phyloP scores from a whole-genome alignment of 2,888 invertebrate genomes.

The Tenthredo distinguenda region DNA sequence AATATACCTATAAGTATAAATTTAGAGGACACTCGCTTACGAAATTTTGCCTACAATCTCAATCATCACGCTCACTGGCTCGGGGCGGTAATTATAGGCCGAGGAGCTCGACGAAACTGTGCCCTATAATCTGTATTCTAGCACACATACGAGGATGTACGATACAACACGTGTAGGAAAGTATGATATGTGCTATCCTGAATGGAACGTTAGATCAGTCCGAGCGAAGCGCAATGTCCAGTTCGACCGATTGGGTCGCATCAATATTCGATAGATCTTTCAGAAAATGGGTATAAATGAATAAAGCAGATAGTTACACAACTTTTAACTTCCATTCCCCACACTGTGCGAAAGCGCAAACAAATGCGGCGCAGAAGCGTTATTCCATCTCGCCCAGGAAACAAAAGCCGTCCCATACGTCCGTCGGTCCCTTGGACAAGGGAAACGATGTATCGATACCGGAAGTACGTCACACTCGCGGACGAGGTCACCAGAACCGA shows the following conservation, averaged over 20 bases:
- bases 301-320: constrained; percentile 61
- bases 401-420: constrained; percentile 70
- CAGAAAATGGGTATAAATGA: constrained; percentile 69
- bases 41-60: constrained; percentile 32
- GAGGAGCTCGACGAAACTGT: background rate
- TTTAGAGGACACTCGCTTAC: constrained; percentile 22
- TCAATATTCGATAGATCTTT: background rate
- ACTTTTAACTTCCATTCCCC: constrained; percentile 66
- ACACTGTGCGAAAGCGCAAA: background rate
- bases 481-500: constrained; percentile 32
- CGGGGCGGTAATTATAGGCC: constrained; percentile 24
- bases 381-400: constrained; percentile 59
- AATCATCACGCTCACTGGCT: constrained; percentile 39
- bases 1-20: background rate
- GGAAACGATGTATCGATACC: constrained; percentile 70
- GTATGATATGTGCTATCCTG: background rate
- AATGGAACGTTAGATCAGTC: background rate
- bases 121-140: constrained; percentile 32
- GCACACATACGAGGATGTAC: background rate
- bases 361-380: constrained; percentile 26
- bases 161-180: background rate
- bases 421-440: constrained; percentile 54
- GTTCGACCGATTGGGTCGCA: background rate
- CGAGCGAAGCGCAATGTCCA: background rate
- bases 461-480: constrained; percentile 64